Evolutionary conservation across 2,888 invertebrate species (phyloP), one percentile per base, ranked within the genome.

Genomic region (Drepana falcataria): DNA sequence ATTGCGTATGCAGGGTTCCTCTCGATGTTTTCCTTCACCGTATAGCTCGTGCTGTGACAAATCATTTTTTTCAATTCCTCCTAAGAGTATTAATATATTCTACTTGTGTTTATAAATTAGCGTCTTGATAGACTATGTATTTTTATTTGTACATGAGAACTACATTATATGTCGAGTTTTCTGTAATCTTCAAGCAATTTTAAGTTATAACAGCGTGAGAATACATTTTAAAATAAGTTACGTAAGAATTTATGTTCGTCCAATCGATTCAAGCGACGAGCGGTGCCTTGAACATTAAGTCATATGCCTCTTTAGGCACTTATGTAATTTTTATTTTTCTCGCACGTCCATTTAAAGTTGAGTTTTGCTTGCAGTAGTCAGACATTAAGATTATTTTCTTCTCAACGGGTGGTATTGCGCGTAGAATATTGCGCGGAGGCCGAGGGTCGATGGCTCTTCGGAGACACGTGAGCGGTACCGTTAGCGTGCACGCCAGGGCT

Each of bases 401-500:
- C 53, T 48, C 56, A 48, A 47, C 40, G 44, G 54, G 40, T 54
- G 54, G 75, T 83, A 85, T 86, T 87, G 82, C 83, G 85, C 87
- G 83, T 85, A 85, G 83, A 85, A 85, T 83, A 85, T 80, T 79
- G 85, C 83, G 89, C 85, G 79, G 87, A 86, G 88, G 88, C 89
- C 87, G 80, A 86, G 88, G 90, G 90, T 90, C 90, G 90, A 85
- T 91, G 90, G 79, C 90, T 86, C 73, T 77, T 75, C 71, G 75
- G 82, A 83, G 88, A 87, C 90, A 90, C 90, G 90, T 90, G 90
- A 89, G 77, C 72, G 69, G 71, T 83, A 87, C 90, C 90, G 90
- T 91, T 91, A 91, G 73, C 73, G 73, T 82, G 81, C 81, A 81
- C 83, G 69, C 80, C 74, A 69, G 75, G 72, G 80, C 78, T 77